phyloP scores from a whole-genome alignment of 2,888 invertebrate species.

The Diaperis boleti region DNA sequence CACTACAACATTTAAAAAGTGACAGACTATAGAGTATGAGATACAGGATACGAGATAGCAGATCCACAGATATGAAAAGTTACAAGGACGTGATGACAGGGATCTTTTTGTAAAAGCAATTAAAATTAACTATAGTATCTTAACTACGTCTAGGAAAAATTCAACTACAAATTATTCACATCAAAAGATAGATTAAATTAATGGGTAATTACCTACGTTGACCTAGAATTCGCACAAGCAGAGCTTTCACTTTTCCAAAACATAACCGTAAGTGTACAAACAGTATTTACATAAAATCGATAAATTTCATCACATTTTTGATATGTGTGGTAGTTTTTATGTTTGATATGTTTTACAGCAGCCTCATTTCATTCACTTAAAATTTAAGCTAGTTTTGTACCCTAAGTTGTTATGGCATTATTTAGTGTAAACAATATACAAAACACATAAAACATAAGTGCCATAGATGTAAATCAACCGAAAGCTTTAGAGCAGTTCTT shows the following conservation, averaged over 20 bases:
- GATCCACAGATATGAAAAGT: constrained; percentile 49
- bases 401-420: constrained; percentile 24
- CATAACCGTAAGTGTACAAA: constrained; percentile 17
- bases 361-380: constrained; percentile 41
- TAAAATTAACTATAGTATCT: constrained; percentile 7
- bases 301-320: constrained; percentile 53
- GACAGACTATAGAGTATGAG: constrained; percentile 51
- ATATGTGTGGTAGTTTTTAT: constrained; percentile 51
- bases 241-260: constrained; percentile 16
- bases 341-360: constrained; percentile 56
- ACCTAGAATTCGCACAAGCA: background rate
- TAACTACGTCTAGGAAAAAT: constrained; percentile 3
- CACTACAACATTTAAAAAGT: constrained; percentile 56
- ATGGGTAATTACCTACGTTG: constrained; percentile 3
- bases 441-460: no score
- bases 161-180: constrained; percentile 22
- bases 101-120: constrained; percentile 25
- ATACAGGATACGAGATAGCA: constrained; percentile 48
- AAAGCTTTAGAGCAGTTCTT: background rate
- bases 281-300: constrained; percentile 34
- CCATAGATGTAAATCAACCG: constrained; percentile 1
- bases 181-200: constrained; percentile 15
- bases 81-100: constrained; percentile 32
- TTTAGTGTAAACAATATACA: constrained; percentile 12
- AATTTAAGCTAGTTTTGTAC: constrained; percentile 30